Evolutionary conservation across 1,140 invertebrate genomes (phyloP).

Genomic region (Agrilus planipennis): DNA sequence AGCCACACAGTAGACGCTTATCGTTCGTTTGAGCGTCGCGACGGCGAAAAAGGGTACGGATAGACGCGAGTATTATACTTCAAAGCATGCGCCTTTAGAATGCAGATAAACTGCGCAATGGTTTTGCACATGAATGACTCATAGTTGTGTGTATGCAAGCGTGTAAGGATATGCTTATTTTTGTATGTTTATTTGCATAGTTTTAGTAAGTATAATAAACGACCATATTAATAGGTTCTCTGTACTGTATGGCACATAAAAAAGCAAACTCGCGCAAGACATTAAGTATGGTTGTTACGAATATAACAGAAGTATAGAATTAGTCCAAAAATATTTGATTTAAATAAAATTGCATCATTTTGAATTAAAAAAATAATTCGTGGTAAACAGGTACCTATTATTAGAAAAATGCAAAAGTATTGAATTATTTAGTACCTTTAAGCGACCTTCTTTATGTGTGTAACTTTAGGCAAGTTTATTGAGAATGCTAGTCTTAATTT

Average conservation of each 20-base stretch:
- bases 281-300: too few relatives aligned
- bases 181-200: background rate
- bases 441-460: background rate
- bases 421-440: background rate
- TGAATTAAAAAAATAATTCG: too few relatives aligned
- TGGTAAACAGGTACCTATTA: too few relatives aligned
- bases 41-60: conserved; percentile 19
- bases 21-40: conserved; percentile 36
- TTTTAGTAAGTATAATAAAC: background rate
- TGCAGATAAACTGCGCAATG: conserved; percentile 7
- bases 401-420: too few relatives aligned
- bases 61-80: conserved; percentile 8
- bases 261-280: too few relatives aligned
- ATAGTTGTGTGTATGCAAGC: conserved; percentile 8
- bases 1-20: conserved; percentile 32
- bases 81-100: background rate
- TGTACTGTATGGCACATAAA: background rate
- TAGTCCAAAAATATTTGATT: too few relatives aligned
- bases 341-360: too few relatives aligned
- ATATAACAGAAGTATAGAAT: too few relatives aligned
- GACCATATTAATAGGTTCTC: background rate
- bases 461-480: conserved; percentile 1
- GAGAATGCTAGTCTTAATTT: background rate
- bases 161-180: conserved; percentile 2
- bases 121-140: conserved; percentile 19